Evolutionary conservation across 2,888 invertebrate species (phyloP), one percentile per base, ranked within the genome.

Genomic region (Cephonodes hylas): DNA sequence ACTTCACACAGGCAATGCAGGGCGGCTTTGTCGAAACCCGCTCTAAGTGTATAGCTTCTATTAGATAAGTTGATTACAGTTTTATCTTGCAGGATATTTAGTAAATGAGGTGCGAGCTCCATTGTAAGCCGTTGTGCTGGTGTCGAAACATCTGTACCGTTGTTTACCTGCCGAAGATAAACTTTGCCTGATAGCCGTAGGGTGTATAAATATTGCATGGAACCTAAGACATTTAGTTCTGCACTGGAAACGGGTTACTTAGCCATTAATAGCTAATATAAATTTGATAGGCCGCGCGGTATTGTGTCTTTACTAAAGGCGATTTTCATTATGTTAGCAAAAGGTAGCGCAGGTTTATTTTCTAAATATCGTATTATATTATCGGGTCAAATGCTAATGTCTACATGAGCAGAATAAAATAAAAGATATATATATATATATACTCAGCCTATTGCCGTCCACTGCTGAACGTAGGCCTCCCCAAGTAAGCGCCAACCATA

Each of bases 81-180:
- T 48, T 48, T 42, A 38, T 62, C 46, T 23, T 6, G 48, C 22
- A 38, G 23, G 38, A 46, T 48, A 60, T 48, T 60, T 48, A 22
- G 38, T 48, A 4, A 48, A 48, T 48, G 46, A 38, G 59, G 46
- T 60, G 60, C 46, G 48, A 13, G 18, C 48, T 20, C 44, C 23
- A 61, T 58, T 58, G 58, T 58, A 34, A 10, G 45, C 15, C 42
- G 68, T 65, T 59, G 58, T 42, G 22, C 38, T 60, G 34, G 71
- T 73, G 76, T 77, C 56, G 76, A 70, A 77, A 77, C 78, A 77
- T 72, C 68, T 71, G 74, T 75, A 65, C 60, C 53, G 67, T 75
- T 77, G 75, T 77, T 76, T 72, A 77, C 75, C 64, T 70, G 61
- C 27, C 58, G 34, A 45, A 67, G 72, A 72, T 74, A 75, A 69